Percentiles rank a stretch among this genome's conserved stretches.
These are phyloP conservation scores for Spodoptera frugiperda DNA, from an alignment of 1,140 invertebrate species.

Conservation along the genomic window DNA sequence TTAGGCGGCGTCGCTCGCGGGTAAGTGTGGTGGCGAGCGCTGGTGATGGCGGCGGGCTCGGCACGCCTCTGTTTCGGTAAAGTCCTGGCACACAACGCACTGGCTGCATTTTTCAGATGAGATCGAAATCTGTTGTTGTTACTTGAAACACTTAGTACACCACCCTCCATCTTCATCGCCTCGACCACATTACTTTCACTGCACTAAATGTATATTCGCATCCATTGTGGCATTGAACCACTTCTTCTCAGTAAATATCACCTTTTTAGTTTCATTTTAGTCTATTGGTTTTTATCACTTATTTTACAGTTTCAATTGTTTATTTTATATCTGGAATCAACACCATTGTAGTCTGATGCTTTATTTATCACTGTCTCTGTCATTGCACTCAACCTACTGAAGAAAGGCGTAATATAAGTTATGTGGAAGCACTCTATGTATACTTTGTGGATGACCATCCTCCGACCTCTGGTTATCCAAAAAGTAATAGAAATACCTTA, in stretches of 20 bases:
- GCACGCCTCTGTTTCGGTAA: conserved; percentile 77
- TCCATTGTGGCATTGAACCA: conserved; percentile 66
- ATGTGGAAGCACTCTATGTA: background rate
- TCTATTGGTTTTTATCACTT: conserved; percentile 15
- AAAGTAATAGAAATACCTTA: background rate
- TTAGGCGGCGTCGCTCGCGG: conserved; percentile 77
- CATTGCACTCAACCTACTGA: background rate
- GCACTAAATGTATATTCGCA: conserved; percentile 66
- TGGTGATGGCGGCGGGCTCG: conserved; percentile 60
- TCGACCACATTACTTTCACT: conserved; percentile 38
- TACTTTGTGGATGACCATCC: background rate
- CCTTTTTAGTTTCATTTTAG: conserved; percentile 28
- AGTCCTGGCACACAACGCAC: conserved; percentile 78
- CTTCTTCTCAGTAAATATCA: conserved; percentile 53
- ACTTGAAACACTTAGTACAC: conserved; percentile 77
- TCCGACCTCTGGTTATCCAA: background rate
- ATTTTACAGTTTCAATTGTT: background rate
- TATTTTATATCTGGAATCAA: too few species aligned
- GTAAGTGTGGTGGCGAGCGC: conserved; percentile 79
- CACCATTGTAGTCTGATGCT: too few species aligned
- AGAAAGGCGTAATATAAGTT: background rate
- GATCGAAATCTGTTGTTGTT: conserved; percentile 78
- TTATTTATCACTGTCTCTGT: background rate
- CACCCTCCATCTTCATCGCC: conserved; percentile 81
- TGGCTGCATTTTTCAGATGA: conserved; percentile 82